Conservation (phyloP, 2,797 vertebrate genomes). For the Catharus ustulatus region DNA sequence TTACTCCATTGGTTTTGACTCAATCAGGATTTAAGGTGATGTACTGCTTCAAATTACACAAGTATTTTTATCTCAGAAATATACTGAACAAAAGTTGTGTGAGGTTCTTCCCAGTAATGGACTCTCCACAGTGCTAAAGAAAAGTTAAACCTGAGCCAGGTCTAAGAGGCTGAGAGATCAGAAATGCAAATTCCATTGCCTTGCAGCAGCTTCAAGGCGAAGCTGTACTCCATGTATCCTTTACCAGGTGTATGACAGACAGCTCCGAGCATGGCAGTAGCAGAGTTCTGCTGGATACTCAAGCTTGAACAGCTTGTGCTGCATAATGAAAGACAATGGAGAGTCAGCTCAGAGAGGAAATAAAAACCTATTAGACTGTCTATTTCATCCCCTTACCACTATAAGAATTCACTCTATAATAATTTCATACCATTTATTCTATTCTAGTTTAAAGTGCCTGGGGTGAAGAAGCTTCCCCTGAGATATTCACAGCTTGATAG, state of each 20-base stretch:
- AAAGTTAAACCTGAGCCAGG: neutral
- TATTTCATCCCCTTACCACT: neutral
- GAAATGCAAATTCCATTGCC: neutral
- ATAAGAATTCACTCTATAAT: slow-evolving; percentile 8
- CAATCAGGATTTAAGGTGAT: neutral
- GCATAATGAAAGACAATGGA: neutral
- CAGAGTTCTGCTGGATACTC: neutral
- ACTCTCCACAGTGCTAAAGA: neutral
- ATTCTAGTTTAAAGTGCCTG: slow-evolving; percentile 16
- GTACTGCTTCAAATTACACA: neutral
- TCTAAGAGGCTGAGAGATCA: neutral
- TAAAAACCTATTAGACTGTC: slow-evolving; percentile 9
- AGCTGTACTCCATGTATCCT: neutral
- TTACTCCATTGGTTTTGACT: slow-evolving; percentile 2
- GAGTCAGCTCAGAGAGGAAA: neutral
- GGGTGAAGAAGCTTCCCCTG: slow-evolving; percentile 20
- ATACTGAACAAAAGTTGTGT: neutral
- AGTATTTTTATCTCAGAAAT: neutral
- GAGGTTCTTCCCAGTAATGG: neutral
- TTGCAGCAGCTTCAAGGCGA: neutral
- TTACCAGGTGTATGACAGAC: rapidly evolving
- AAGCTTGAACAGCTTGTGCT: neutral
- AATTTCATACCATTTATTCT: slow-evolving; percentile 26
- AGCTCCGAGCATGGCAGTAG: neutral
- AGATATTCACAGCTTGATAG: slow-evolving; percentile 27